Evolutionary conservation across 2,888 invertebrate genomes (phyloP).

Genomic region (Machimus atricapillus): DNA sequence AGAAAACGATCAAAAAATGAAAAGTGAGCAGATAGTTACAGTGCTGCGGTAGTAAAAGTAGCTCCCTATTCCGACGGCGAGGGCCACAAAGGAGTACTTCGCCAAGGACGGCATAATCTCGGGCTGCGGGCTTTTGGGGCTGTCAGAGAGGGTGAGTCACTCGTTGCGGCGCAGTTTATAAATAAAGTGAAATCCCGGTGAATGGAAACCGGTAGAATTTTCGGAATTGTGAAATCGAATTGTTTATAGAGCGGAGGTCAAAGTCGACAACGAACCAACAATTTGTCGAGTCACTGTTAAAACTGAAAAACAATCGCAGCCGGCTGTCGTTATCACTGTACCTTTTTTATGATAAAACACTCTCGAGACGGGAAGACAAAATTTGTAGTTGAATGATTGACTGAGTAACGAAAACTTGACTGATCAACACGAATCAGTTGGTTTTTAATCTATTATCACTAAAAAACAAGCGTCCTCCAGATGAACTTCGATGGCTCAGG

Average conservation of each 20-base stretch:
- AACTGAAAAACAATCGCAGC: not conserved
- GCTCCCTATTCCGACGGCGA: conserved; percentile 56
- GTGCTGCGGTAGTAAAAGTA: conserved; percentile 57
- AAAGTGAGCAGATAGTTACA: conserved; percentile 54
- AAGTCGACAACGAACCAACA: not conserved
- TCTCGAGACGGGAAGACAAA: not conserved
- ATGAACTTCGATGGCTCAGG: not conserved
- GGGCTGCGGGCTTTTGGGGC: not conserved
- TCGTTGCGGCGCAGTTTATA: not conserved
- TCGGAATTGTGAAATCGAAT: not conserved
- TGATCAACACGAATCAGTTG: not conserved
- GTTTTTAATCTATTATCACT: not conserved
- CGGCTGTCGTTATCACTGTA: not conserved
- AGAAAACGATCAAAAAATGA: not conserved
- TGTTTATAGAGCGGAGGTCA: not conserved
- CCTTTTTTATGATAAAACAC: not conserved
- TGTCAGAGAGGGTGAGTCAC: not conserved
- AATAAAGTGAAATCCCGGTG: not conserved
- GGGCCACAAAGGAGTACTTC: conserved; percentile 56
- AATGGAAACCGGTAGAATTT: not conserved
- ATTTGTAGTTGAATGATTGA: not conserved
- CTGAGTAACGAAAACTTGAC: not conserved
- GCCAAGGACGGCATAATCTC: conserved; percentile 48
- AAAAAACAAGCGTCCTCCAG: not conserved
- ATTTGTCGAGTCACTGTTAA: not conserved